Evolutionary conservation across 2,888 invertebrate genomes (phyloP), one percentile per base, ranked within the genome.

Genomic region (Chouioia cunea): DNA sequence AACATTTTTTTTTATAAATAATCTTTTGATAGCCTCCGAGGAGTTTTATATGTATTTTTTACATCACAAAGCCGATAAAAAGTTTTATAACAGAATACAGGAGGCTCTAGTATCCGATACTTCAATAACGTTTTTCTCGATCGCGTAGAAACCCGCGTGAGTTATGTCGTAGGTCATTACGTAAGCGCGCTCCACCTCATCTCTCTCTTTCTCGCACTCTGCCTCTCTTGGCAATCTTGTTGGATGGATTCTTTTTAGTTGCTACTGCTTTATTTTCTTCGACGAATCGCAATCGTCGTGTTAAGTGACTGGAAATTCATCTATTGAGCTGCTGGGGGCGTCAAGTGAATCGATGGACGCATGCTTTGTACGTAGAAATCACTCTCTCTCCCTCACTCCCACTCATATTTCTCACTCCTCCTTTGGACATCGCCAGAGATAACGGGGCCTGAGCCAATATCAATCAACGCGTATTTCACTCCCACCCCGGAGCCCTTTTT

Each of bases 301-400:
- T 67, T 70, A 73, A 73, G 70, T 50, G 73, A 73, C 70, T 73
- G 73, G 73, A 73, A 73, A 73, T 70, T 63, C 66, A 60, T 65
- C 69, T 43, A 73, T 73, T 73, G 46, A 50, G 46, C 20, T 23
- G 43, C 43, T 14, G 15, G 36, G 20, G 46, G 62, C 66, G 65
- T 52, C 71, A 58, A 71, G 46, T 62, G 63, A 66, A 71, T 71
- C 66, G 64, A 71, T 67, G 71, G 47, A 56, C 54, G n/a, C 20
- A 6, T 43, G 62, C 69, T 65, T 62, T 69, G 73, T 63, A 44
- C 16, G 12, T 36, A 10, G 36, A 36, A 36, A 36, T 54, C 53
- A 57, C 44, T 46, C 52, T 27, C 52, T 54, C 43, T 48, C 43
- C n/a, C 52, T 10, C 58, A 22, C 64, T 44, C 52, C 22, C 16